phyloP scores from a whole-genome alignment of 2,797 vertebrate genomes.

The Sebastolobus altivelis region DNA sequence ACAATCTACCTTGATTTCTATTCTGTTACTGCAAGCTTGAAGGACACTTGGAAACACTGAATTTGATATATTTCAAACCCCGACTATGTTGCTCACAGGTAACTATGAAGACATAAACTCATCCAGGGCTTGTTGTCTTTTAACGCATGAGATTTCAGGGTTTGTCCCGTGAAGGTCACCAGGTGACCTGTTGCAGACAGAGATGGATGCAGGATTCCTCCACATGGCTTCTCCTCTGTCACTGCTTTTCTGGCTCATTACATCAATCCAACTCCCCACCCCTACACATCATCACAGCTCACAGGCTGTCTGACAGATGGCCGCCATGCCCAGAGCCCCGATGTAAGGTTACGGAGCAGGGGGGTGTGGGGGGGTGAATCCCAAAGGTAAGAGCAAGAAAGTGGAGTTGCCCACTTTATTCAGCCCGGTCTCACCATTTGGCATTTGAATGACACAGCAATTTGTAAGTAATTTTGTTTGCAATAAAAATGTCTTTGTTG shows the following conservation, averaged over 20 bases:
- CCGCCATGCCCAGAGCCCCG: not conserved
- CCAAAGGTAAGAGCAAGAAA: not conserved
- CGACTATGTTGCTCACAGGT: not conserved
- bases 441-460: not conserved
- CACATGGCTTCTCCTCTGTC: conserved; percentile 17
- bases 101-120: not conserved
- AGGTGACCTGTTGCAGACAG: conserved; percentile 29
- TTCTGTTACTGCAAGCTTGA: not conserved
- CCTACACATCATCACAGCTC: conserved; percentile 24
- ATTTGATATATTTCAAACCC: not conserved
- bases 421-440: not conserved
- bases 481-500: not conserved
- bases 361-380: accelerated
- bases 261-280: conserved; percentile 1
- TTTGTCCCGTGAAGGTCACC: conserved; percentile 7
- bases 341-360: conserved; percentile 23
- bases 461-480: not conserved
- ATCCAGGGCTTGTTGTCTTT: not conserved
- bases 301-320: conserved; percentile 42
- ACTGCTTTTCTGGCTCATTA: conserved; percentile 44
- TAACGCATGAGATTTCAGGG: not conserved
- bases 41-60: not conserved
- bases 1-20: not conserved
- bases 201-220: conserved; percentile 36
- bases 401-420: not conserved